Base-by-base conservation (phyloP, 1,140 invertebrate species). In the Pteromalus puparum region DNA sequence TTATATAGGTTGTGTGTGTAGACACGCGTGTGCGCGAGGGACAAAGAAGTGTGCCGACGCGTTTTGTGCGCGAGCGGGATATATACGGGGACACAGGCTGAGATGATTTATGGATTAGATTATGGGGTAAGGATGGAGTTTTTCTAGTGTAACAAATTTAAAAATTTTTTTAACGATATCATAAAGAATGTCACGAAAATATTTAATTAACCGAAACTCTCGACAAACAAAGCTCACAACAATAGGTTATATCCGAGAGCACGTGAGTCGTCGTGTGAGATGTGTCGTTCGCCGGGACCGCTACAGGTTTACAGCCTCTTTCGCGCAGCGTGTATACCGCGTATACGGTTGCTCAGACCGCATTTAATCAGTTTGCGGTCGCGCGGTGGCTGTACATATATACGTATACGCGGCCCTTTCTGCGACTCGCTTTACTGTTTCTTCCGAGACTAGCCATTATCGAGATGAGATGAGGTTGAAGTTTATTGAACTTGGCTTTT, bases 341-440 rank as follows among this genome's bases (percentile, higher is more conserved):
- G 53, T 61, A 61, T 42, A 73, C 75, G 46, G 73, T 61, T 38
- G 74, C 61, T 42, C 80, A 86, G 87, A 91, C 90, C 91, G 88
- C 91, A 91, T 91, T 92, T 92, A 92, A 92, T 92, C 90, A 92
- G 90, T 90, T 90, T 91, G 90, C 88, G 90, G 90, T 91, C 86
- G 86, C 70, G 70, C 30, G 83, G 65, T 77, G 85, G 83, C 48
- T 53, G 48, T 53, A 53, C 18, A 53, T 53, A 53, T 18, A 53
- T 18, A n/a, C 18, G 18, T 7, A 61, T n/a, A 61, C 21, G 53
- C 53, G 15, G 53, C 21, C 53, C 53, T 61, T 61, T 18, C 18
- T 61, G 53, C 53, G 53, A 61, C 53, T 61, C 53, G 53, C 53
- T 61, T 61, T 61, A 61, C 53, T 61, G 53, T 61, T 61, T 61